Base-by-base conservation (phyloP, 2,888 invertebrate species). In the Meiosimyza platycephala region DNA sequence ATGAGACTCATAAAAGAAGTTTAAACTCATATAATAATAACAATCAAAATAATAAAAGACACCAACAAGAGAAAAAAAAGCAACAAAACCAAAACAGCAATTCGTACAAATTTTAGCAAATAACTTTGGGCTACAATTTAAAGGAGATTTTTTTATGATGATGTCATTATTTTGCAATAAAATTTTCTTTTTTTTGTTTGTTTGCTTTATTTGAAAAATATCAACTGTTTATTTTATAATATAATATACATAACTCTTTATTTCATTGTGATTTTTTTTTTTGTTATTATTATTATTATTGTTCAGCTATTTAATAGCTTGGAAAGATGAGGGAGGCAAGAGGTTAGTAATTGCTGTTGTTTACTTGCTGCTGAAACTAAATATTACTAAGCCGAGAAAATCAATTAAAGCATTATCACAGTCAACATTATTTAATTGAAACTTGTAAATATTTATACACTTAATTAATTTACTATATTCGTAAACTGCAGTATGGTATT, bases 131-230 rank as follows among this genome's bases (percentile, higher is more conserved):
- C 66, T 48, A 62, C 28, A 13, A 18, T 57, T 47, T 22, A 64
- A 65, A 55, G 28, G 57, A 63, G 51, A 76, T 70, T 66, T 64
- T 60, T 74, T 71, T 65, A 72, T 71, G 72, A 71, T 74, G 67
- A 76, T 77, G 77, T 76, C 76, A 77, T 77, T 75, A 76, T 75
- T 69, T 69, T 72, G 74, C 72, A 76, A 72, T 67, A 72, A 52
- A 72, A 65, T 57, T 59, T 71, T 73, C 62, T 64, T 75, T 63
- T 55, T 40, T 57, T 59, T 71, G 71, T 57, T 64, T 75, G 57
- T 55, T 60, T 40, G 22, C 28, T 65, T 28, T 51, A 65, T 52
- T 52, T 52, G 15, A 57, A 28, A 15, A 22, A 11, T 15, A 28
- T 13, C 28, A 57, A 28, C 28, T 28, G 57, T 28, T 57, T 40